Base-by-base conservation (phyloP, 64 coral and sea anemone species). In the Montipora sp. region DNA sequence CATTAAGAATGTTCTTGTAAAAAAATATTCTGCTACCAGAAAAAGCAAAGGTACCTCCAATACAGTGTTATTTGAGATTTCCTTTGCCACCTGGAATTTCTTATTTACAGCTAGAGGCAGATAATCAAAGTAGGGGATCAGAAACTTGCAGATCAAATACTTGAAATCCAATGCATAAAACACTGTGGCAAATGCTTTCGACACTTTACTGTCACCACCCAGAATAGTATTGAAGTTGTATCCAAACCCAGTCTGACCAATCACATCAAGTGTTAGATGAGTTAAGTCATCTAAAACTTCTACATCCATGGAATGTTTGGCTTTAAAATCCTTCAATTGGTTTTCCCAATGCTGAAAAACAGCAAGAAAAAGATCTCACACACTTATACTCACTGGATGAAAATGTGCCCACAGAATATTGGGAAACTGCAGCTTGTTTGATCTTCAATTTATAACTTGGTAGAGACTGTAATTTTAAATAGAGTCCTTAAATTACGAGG, bases 231-330 rank as follows among this genome's bases (percentile, higher is more conserved):
- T 80, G 75, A 94, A 94, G 22, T 83, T 75, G 51, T 76, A 94
- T 15, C 92, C 92, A 89, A 94, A 94, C 66, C 87, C 92, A 94
- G 63, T 89, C 58, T 94, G 74, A 7, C 92, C 92, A 57, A 94
- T 94, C 7, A 94, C 22, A 45, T 94, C 92, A 21, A 89, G 87
- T 9, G 93, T 78, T 5, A 90, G 51, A 48, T 90, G 88, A 14
- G 51, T 90, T 77, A 90, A 61, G 58, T 46, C 55, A 84, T 76
- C 23, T 12, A 75, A 21, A 87, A 90, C 51, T 73, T 61, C 59
- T 18, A 47, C 21, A 48, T 61, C 58, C 7, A 44, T 75, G 36
- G 27, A 75, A 12, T 36, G 11, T 12, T 13, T 36, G 44, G 73
- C 27, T 75, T 75, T 75, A 11, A 12, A 13, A 68, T 68, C 43